Percentiles rank a stretch among this genome's conserved stretches.
These are phyloP conservation scores for Proisotoma minuta DNA, from an alignment of 2,888 invertebrate species.

Conservation along the genomic window DNA sequence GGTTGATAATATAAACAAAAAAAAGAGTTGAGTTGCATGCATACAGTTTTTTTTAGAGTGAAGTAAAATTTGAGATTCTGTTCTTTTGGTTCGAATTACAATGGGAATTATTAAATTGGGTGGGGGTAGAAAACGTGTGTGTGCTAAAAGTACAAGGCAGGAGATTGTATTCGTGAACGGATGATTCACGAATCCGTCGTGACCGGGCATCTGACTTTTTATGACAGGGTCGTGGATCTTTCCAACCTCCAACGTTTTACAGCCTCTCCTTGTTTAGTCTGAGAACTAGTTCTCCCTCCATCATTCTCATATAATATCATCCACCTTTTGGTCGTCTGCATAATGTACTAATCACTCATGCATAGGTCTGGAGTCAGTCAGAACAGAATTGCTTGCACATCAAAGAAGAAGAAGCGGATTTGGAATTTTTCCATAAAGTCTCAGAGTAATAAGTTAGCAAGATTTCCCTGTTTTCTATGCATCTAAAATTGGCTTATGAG, in stretches of 20 bases:
- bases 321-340: slow-evolving; percentile 24
- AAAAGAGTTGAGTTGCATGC: no score
- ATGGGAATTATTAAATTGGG: slow-evolving; percentile 3
- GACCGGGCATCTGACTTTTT: slow-evolving; percentile 39
- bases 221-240: slow-evolving; percentile 44
- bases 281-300: slow-evolving; percentile 38
- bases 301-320: slow-evolving; percentile 8
- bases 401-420: not conserved
- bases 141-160: not conserved
- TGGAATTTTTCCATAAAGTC: slow-evolving; percentile 21
- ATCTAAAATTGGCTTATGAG: slow-evolving; percentile 45
- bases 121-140: no score
- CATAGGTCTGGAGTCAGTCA: slow-evolving; percentile 36
- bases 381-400: slow-evolving; percentile 9
- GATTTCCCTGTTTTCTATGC: slow-evolving; percentile 3
- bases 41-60: no score
- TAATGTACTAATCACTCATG: slow-evolving; percentile 41
- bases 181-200: slow-evolving; percentile 44
- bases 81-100: slow-evolving; percentile 8
- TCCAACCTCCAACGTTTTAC: not conserved
- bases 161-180: slow-evolving; percentile 39
- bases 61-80: no score
- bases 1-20: no score
- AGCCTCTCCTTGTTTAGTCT: slow-evolving; percentile 4
- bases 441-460: not conserved